Conservation (phyloP, 2,113 vertebrate species). For the Dromaius novaehollandiae region DNA sequence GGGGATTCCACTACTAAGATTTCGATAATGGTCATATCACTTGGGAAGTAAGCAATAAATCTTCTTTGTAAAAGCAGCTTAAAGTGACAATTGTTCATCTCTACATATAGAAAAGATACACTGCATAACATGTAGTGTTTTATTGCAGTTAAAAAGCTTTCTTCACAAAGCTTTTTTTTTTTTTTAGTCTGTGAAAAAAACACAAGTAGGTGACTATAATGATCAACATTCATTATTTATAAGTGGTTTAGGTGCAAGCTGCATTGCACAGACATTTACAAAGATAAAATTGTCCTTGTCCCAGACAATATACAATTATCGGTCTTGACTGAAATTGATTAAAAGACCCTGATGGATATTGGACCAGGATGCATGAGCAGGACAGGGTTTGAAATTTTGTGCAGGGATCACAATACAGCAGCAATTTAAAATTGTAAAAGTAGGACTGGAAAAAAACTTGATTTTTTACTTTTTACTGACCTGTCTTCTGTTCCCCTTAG, state of each 20-base stretch:
- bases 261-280: not conserved
- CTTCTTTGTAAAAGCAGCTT: constrained; percentile 32
- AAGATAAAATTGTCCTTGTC: not conserved
- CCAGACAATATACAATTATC: not conserved
- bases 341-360: not conserved
- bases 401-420: not conserved
- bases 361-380: not conserved
- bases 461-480: not conserved
- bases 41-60: constrained; percentile 1
- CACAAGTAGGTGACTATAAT: not conserved
- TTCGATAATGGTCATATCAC: constrained; percentile 10
- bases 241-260: not conserved
- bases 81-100: constrained; percentile 40
- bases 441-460: not conserved
- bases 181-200: not conserved
- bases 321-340: not conserved
- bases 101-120: constrained; percentile 9
- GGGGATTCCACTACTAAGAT: not conserved
- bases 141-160: not conserved
- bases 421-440: not conserved
- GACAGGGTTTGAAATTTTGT: not conserved
- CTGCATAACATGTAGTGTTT: not conserved
- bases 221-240: not conserved
- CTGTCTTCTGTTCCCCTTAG: not conserved
- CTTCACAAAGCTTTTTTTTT: not conserved